phyloP scores from a whole-genome alignment of 2,113 vertebrate genomes.

The Gymnobelideus leadbeateri region DNA sequence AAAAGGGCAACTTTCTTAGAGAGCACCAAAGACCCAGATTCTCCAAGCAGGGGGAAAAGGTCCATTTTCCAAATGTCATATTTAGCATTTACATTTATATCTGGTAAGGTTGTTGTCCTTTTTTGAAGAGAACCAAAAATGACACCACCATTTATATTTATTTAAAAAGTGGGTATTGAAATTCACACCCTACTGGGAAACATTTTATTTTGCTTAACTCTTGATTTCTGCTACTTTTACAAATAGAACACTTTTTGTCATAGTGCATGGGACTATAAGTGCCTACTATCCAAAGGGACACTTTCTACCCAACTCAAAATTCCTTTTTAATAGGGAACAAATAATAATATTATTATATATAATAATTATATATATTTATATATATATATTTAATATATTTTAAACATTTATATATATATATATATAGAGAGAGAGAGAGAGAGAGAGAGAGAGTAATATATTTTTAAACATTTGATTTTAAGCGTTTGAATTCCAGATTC shows the following conservation, averaged over 20 bases:
- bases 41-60: conserved; percentile 14
- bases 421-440: no score
- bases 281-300: not conserved
- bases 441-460: no score
- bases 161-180: not conserved
- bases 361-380: no score
- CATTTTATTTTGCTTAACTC: fast-evolving
- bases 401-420: no score
- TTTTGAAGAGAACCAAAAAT: no score
- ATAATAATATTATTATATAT: no score
- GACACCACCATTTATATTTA: not conserved
- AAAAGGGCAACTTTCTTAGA: not conserved
- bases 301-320: not conserved
- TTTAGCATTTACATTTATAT: fast-evolving
- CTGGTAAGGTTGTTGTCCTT: no score
- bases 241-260: not conserved
- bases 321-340: not conserved
- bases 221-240: fast-evolving
- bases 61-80: not conserved
- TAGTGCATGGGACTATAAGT: not conserved
- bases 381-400: no score
- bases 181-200: fast-evolving
- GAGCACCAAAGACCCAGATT: not conserved
- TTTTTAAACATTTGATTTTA: no score
- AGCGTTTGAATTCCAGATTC: no score